Percentiles rank a stretch among this genome's conserved stretches.
Evolutionary conservation across 2,888 invertebrate genomes (phyloP).

Genomic region (Ashinkailepas kermadecensis): DNA sequence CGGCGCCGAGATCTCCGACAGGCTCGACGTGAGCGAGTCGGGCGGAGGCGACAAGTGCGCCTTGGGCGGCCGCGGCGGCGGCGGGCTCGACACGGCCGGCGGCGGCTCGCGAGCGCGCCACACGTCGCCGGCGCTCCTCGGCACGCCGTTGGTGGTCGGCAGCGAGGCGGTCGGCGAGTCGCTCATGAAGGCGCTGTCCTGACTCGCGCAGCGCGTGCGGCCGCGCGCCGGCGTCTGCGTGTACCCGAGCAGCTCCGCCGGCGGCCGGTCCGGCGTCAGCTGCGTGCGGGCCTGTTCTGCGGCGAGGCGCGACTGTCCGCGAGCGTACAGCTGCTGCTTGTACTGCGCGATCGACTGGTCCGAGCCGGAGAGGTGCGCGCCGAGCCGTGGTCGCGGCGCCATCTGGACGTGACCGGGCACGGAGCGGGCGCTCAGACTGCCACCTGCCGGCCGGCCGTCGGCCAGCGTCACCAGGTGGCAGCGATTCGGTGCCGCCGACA

Average conservation of each 20-base stretch:
- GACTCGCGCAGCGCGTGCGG: neutral
- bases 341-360: conserved; percentile 19
- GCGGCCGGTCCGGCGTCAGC: neutral
- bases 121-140: neutral
- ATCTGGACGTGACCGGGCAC: neutral
- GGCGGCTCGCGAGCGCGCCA: neutral
- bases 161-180: neutral
- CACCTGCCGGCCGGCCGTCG: neutral
- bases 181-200: conserved; percentile 20
- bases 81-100: neutral
- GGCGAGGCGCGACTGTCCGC: neutral
- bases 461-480: neutral
- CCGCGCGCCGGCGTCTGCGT: neutral
- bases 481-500: neutral
- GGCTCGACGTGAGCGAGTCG: neutral
- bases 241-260: too few relatives aligned
- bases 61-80: conserved; percentile 2
- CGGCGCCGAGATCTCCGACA: conserved; percentile 2
- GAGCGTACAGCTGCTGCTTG: neutral
- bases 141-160: neutral
- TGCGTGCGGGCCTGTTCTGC: too few relatives aligned
- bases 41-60: neutral
- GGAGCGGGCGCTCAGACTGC: neutral
- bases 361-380: neutral
- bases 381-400: neutral